Percentiles rank a stretch among this genome's conserved stretches.
phyloP scores from a whole-genome alignment of 2,113 vertebrate species.

The Glareola pratincola region DNA sequence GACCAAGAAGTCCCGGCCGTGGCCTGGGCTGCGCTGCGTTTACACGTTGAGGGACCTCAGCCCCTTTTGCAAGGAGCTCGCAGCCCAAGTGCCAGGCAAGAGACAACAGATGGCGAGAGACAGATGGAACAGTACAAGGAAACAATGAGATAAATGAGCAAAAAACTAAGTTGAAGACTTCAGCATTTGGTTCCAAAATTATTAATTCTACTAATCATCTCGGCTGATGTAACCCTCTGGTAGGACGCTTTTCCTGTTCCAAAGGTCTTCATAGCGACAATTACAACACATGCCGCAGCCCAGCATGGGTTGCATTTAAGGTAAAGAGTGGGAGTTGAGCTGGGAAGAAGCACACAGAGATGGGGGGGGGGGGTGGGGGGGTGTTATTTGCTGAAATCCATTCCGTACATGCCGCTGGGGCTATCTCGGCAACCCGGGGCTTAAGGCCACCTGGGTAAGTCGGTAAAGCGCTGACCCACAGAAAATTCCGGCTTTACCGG shows the following conservation, averaged over 20 bases:
- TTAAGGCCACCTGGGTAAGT: background rate
- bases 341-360: background rate
- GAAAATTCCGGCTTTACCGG: rapidly evolving
- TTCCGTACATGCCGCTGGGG: background rate
- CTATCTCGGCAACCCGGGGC: background rate
- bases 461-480: background rate
- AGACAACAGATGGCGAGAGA: constrained; percentile 41
- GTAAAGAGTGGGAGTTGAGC: background rate
- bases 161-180: constrained; percentile 38
- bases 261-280: background rate
- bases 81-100: background rate
- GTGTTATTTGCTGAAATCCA: background rate
- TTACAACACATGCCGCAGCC: background rate
- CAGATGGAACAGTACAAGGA: constrained; percentile 41
- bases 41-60: rapidly evolving
- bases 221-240: background rate
- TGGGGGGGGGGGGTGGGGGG: background rate
- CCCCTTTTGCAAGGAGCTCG: background rate
- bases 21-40: rapidly evolving
- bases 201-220: background rate
- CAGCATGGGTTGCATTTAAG: background rate
- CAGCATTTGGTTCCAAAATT: background rate
- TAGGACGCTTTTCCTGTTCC: background rate
- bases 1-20: rapidly evolving
- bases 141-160: constrained; percentile 61